Evolutionary conservation across 2,113 vertebrate genomes (phyloP), one percentile per base, ranked within the genome.

Genomic region (Malurus elegans): DNA sequence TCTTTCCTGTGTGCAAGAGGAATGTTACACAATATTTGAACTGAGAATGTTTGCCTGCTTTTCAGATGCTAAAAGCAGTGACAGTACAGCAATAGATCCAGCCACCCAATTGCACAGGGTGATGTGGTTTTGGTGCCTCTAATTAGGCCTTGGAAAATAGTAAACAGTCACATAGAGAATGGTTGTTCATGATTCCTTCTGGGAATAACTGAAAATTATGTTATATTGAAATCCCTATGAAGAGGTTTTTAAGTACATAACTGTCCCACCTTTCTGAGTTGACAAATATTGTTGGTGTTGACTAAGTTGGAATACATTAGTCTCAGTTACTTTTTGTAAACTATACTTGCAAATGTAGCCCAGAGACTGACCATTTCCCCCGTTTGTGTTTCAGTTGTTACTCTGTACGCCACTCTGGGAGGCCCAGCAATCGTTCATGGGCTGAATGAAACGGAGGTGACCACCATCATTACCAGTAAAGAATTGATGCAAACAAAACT

Each of bases 401-500:
- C 99, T 5, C 96, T 99, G 32, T 99, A 99, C 19, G 98, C 99
- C 45, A 99, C 99, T 8, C 97, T 99, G 79, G 99, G 99, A 79
- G 99, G 99, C 74, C 98, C 98, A 28, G 99, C 99, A 26, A 98
- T 99, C 71, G 98, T 97, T 70, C 99, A 99, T 19, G 99, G 98
- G 13, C 97, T 99, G 44, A 99, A 99, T 51, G 99, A 99, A 95
- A 98, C 99, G 1, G 98, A 99, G 94, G 99, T 99, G 95, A 99
- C 98, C 70, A 99, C 98, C 95, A 99, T 99, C 90, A 99, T 99
- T 85, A 99, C 99, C 50, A 99, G 99, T 93, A 99, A 98, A 96
- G 99, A 99, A 73, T 90, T 99, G 70, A 97, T 99, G 96, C 98
- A 99, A 72, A 99, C 98, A 78, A 99, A 98, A 95, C 79, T 99